phyloP scores from a whole-genome alignment of 2,113 vertebrate species.

The Octodon degus region DNA sequence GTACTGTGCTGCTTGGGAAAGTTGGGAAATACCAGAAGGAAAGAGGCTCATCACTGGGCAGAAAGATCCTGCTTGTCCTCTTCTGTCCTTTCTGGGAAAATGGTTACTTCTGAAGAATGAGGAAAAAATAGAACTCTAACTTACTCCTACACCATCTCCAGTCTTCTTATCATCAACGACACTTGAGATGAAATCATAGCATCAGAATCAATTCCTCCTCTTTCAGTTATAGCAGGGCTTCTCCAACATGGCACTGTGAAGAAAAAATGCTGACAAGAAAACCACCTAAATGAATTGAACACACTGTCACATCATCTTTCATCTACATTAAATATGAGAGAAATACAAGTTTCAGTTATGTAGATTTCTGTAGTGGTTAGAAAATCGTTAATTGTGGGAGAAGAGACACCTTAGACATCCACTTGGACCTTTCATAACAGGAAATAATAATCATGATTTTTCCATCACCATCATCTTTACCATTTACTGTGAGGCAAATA shows the following conservation, averaged over 20 bases:
- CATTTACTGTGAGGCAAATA: not conserved
- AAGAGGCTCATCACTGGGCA: not conserved
- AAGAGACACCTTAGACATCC: not conserved
- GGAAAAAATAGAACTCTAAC: too few relatives aligned
- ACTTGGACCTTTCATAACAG: not conserved
- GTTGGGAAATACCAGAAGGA: not conserved
- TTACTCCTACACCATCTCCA: accelerated
- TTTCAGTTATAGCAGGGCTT: not conserved
- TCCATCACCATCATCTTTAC: not conserved
- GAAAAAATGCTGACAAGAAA: too few relatives aligned
- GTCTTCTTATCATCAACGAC: too few relatives aligned
- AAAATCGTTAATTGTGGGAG: not conserved
- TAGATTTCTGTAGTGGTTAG: not conserved
- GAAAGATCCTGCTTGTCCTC: not conserved
- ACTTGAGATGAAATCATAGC: not conserved
- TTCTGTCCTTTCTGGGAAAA: not conserved
- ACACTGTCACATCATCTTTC: not conserved
- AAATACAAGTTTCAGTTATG: not conserved
- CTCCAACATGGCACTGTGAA: too few relatives aligned
- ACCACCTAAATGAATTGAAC: too few relatives aligned
- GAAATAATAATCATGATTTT: not conserved
- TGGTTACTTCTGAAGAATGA: not conserved
- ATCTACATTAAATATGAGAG: not conserved
- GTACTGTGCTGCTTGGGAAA: too few relatives aligned
- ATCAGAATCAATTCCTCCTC: not conserved